Evolutionary conservation across 2,113 vertebrate genomes (phyloP), one percentile per base, ranked within the genome.

Genomic region (Tupaia tana): DNA sequence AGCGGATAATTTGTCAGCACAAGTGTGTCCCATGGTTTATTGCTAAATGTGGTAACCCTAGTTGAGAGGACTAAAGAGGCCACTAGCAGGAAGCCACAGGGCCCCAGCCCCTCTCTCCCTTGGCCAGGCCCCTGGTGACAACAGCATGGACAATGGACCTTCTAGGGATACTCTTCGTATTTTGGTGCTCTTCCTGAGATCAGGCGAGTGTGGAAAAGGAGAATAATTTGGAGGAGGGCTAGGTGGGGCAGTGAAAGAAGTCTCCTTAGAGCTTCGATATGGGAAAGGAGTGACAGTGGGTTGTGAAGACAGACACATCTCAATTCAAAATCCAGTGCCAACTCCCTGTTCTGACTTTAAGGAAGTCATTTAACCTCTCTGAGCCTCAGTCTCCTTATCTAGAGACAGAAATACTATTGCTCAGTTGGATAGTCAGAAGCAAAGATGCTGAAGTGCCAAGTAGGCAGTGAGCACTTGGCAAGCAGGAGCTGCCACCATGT

Each of bases 161-260:
- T 67, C 59, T 6, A 2, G 5, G 24, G 59, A 18, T 59, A 13
- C 24, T 71, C 34, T 1, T 0, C 54, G 7, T 20, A 54, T 29
- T 77, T 16, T 0, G 7, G 63, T 34, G 64, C 20, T 58, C 67
- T 54, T 19, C 34, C 58, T 27, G 54, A 69, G 58, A 29, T 16
- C 29, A 73, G 59, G 52, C 52, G 43, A 67, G 6, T 29, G 22
- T 1, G 9, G 34, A 31, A 43, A 58, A 64, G 18, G 11, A 9
- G 69, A 15, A 9, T 86, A 11, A 12, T 27, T 25, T 25, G 7
- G 25, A 25, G 20, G 20, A 15, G 13, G 52, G 16, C 0, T 0
- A 3, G 66, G 15, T 9, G 18, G 7, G 4, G 7, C 12, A 2
- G 19, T 1, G 8, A 79, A 59, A 22, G 74, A 15, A 22, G 7